These are phyloP conservation scores for Rhagoletis zephyria DNA, from an alignment of 1,140 invertebrate species.

Conservation along the genomic window DNA sequence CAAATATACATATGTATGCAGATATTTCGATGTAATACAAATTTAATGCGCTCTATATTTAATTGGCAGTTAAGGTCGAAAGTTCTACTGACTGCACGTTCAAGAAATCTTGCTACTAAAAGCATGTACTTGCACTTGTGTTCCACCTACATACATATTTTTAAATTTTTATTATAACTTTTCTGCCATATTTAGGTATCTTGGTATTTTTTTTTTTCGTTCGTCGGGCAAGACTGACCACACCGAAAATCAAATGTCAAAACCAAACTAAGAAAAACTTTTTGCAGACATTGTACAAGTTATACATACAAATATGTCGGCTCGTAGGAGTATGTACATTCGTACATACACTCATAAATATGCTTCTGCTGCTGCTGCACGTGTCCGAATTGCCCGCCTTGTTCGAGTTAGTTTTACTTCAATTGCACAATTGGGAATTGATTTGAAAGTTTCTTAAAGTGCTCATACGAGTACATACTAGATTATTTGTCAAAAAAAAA, in stretches of 20 bases:
- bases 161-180: too few species aligned
- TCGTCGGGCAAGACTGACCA: neutral
- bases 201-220: too few species aligned
- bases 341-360: too few species aligned
- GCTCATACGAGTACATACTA: neutral
- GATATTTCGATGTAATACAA: too few species aligned
- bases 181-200: too few species aligned
- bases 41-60: too few species aligned
- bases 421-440: conserved; percentile 38
- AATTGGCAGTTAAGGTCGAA: too few species aligned
- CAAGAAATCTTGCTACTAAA: too few species aligned
- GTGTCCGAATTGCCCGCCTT: neutral
- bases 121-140: too few species aligned
- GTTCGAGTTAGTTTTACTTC: conserved; percentile 7
- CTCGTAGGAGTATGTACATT: neutral
- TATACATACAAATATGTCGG: neutral
- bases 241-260: neutral
- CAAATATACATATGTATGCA: too few species aligned
- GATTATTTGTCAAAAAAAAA: neutral
- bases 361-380: neutral
- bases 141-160: too few species aligned
- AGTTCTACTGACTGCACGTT: too few species aligned
- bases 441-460: neutral
- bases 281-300: neutral
- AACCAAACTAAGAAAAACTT: neutral